Evolutionary conservation across 2,113 vertebrate genomes (phyloP), one percentile per base, ranked within the genome.

Genomic region (Chiloscyllium plagiosum): DNA sequence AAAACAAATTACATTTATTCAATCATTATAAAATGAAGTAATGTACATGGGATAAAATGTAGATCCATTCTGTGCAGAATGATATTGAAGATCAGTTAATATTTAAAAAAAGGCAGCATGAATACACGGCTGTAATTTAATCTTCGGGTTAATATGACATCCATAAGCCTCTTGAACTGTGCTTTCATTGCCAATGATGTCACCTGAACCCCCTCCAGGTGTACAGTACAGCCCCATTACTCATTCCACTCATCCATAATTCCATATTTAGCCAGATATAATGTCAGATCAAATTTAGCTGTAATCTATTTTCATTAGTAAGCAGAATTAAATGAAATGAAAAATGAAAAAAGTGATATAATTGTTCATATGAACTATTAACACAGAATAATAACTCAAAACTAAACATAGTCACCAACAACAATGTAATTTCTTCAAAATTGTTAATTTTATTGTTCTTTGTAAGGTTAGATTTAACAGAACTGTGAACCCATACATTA

Each of bases 71-170:
- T 65, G 52, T 90, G 87, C 26, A 61, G 50, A 33, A 61, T 56
- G 29, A 89, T 12, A 33, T 61, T 61, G 50, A 56, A 17, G 52
- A 90, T 61, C 52, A n/a, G 26, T 29, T 61, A 90, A 90, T 33
- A 90, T 29, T 83, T 7, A 61, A 61, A 56, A 56, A 90, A 61
- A 61, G 26, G 17, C 87, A 61, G 26, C 29, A 61, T 65, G 52
- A 90, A 15, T 61, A 90, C 52, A 90, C 61, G 29, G 12, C 52
- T 90, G 87, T 90, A 90, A 90, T 90, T 90, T 90, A 61, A 90
- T 61, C 52, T 61, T 29, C 26, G 50, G 52, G 87, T 61, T 56
- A 52, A 90, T 61, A 10, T 90, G 52, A 90, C 87, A 61, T 56
- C 26, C 52, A 90, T n/a, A 61, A 61, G 52, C 52, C 52, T 90